phyloP scores from a whole-genome alignment of 1,140 invertebrate species.

The Drosophila carrolli region DNA sequence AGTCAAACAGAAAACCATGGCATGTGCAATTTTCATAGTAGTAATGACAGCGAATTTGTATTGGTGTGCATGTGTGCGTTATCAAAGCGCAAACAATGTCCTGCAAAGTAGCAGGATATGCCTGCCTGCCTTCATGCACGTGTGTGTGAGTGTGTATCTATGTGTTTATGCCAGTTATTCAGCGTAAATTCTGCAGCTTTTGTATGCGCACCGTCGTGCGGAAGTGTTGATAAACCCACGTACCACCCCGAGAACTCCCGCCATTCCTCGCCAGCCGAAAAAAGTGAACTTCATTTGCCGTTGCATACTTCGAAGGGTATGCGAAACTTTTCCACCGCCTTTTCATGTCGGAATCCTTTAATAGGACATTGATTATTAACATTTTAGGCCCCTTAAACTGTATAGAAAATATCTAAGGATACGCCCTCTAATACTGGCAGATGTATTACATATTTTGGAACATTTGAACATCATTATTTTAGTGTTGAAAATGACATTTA shows the following conservation, averaged over 20 bases:
- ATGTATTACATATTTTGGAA: no score
- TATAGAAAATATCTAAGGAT: not conserved
- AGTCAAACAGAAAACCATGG: constrained; percentile 79
- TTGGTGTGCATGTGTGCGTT: constrained; percentile 52
- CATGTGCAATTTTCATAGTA: constrained; percentile 80
- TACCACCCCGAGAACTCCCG: not conserved
- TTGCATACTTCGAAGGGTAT: constrained; percentile 51
- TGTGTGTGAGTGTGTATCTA: constrained; percentile 17
- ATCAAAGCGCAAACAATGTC: constrained; percentile 80
- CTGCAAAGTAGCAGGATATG: constrained; percentile 79
- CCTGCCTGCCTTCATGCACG: constrained; percentile 36
- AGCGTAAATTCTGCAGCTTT: constrained; percentile 71
- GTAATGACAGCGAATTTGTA: constrained; percentile 66
- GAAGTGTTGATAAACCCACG: constrained; percentile 77
- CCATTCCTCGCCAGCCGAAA: constrained; percentile 20
- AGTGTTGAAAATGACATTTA: no score
- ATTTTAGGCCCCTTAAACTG: not conserved
- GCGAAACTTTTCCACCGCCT: constrained; percentile 12
- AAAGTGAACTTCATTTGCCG: constrained; percentile 64
- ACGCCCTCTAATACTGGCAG: not conserved
- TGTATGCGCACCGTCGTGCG: constrained; percentile 78
- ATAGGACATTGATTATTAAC: not conserved
- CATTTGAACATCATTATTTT: no score
- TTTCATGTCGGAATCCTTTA: not conserved
- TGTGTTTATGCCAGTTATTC: constrained; percentile 59